Percentiles rank a stretch among this genome's conserved stretches.
Conservation (phyloP, 2,113 vertebrate genomes). For the Clupea harengus region DNA sequence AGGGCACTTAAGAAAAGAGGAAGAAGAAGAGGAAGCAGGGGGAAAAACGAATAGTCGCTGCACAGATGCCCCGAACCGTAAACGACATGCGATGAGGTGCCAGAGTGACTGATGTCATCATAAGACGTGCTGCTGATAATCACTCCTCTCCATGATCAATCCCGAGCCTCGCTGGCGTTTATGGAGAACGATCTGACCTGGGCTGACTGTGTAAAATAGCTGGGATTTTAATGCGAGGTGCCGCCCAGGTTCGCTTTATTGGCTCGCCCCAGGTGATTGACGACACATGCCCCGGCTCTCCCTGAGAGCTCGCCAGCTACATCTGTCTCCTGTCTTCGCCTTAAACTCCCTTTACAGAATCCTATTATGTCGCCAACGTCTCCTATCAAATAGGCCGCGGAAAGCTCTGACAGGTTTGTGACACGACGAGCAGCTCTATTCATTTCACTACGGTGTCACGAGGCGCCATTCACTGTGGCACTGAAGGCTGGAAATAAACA, state of each 20-base stretch:
- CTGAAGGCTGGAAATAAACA: background rate
- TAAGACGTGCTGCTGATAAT: constrained; percentile 12
- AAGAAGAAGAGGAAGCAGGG: background rate
- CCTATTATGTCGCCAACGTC: constrained; percentile 13
- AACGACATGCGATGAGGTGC: background rate
- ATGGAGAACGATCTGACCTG: constrained; percentile 36
- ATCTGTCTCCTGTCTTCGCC: constrained; percentile 13
- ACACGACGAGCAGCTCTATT: constrained; percentile 12
- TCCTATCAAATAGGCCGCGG: background rate
- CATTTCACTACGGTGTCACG: background rate
- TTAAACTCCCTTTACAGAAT: constrained; percentile 18
- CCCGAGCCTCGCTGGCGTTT: constrained; percentile 12
- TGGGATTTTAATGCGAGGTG: constrained; percentile 3
- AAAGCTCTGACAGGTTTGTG: constrained; percentile 17
- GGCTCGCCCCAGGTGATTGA: constrained; percentile 38
- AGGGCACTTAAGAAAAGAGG: background rate
- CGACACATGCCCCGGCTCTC: background rate
- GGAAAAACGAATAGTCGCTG: background rate
- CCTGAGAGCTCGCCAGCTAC: background rate
- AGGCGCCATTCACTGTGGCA: background rate
- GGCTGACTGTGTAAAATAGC: constrained; percentile 37
- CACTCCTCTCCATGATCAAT: constrained; percentile 19
- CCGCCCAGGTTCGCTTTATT: constrained; percentile 35
- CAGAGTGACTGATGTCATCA: constrained; percentile 15
- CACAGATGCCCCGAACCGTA: constrained; percentile 6